Conservation (phyloP, 2,113 vertebrate genomes). For the Mola mola region DNA sequence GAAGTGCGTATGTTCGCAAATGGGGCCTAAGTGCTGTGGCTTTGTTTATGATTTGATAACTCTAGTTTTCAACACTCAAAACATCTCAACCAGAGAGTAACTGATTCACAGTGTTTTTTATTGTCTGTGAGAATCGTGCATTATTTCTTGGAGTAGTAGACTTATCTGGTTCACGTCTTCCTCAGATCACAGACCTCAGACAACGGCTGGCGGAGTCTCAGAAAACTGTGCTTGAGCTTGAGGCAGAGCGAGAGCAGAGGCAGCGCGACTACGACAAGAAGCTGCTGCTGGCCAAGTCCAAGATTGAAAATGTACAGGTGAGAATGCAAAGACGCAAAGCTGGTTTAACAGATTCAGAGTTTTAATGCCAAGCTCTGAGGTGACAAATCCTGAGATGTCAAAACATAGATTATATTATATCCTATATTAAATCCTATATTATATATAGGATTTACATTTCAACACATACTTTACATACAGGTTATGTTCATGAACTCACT, state of each 20-base stretch:
- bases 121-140: background rate
- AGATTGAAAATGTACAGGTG: constrained; percentile 94
- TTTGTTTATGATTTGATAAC: constrained; percentile 31
- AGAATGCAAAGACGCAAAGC: constrained; percentile 22
- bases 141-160: background rate
- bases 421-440: too few relatives aligned
- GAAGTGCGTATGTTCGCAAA: constrained; percentile 29
- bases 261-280: constrained; percentile 98
- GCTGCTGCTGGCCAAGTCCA: constrained; percentile 94
- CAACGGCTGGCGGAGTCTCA: constrained; percentile 90
- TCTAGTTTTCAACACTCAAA: constrained; percentile 5
- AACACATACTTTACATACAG: too few relatives aligned
- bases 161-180: background rate
- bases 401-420: too few relatives aligned
- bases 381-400: background rate
- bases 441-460: too few relatives aligned
- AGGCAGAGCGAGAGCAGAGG: constrained; percentile 90
- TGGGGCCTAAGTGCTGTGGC: constrained; percentile 31
- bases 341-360: background rate
- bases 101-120: background rate
- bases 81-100: constrained; percentile 10
- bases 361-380: background rate
- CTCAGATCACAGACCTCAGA: constrained; percentile 91
- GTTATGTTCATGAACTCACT: too few relatives aligned
- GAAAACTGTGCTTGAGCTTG: constrained; percentile 88